These are phyloP conservation scores for Phaenicophaeus curvirostris DNA, from an alignment of 2,797 vertebrate species.

Conservation along the genomic window DNA sequence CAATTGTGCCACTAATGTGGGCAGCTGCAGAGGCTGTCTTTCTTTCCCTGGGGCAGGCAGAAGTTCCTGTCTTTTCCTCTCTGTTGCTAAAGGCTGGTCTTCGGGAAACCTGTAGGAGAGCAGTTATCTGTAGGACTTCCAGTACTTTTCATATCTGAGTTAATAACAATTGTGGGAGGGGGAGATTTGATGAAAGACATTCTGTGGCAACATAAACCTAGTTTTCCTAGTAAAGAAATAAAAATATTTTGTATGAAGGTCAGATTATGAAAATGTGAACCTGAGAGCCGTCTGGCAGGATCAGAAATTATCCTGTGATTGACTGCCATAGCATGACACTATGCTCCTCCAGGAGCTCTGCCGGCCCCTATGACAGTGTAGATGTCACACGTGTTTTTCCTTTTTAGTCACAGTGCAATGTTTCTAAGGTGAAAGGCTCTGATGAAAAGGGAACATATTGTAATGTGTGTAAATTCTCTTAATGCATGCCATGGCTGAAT, in stretches of 20 bases:
- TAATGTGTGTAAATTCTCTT: neutral
- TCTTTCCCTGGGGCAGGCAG: neutral
- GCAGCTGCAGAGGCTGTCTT: neutral
- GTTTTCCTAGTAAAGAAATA: neutral
- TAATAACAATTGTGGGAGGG: neutral
- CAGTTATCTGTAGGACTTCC: accelerated
- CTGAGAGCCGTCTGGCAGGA: neutral
- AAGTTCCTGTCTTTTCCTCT: neutral
- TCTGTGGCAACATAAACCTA: neutral
- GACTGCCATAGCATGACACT: neutral
- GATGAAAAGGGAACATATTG: neutral
- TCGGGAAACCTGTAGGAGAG: neutral
- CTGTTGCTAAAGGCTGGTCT: neutral
- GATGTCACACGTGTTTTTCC: neutral
- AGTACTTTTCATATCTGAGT: neutral
- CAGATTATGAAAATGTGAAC: neutral
- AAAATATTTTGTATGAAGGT: neutral
- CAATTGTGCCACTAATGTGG: neutral
- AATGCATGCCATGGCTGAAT: neutral
- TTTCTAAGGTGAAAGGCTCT: neutral
- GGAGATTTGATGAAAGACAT: neutral
- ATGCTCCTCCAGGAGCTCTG: neutral
- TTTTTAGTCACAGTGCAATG: neutral
- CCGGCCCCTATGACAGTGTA: neutral
- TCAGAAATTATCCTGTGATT: neutral